These are phyloP conservation scores for Cynopterus sphinx DNA, from an alignment of 2,797 vertebrate species.

Conservation along the genomic window DNA sequence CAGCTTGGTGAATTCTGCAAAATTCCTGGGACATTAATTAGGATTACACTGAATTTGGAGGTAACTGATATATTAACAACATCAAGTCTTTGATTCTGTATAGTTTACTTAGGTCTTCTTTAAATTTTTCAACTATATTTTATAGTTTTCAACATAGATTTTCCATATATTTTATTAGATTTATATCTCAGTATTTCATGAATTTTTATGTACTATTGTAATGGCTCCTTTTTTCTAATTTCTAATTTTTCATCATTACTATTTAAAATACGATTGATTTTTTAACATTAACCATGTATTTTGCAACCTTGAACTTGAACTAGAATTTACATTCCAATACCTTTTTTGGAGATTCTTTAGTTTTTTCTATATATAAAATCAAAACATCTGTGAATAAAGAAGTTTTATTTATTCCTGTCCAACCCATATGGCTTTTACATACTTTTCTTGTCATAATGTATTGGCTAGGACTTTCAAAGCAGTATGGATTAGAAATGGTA, in stretches of 20 bases:
- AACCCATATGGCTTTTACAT: neutral
- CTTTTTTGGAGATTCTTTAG: neutral
- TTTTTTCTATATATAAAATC: neutral
- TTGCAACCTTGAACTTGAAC: neutral
- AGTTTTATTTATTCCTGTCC: neutral
- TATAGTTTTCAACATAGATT: neutral
- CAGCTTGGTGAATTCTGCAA: neutral
- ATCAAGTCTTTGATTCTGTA: neutral
- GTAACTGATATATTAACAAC: neutral
- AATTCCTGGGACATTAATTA: neutral
- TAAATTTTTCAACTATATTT: neutral
- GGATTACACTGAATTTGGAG: neutral
- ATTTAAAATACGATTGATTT: neutral
- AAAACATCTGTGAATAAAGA: neutral
- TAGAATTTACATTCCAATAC: neutral
- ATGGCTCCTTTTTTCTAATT: neutral
- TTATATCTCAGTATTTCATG: neutral
- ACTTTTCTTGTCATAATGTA: neutral
- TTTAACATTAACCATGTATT: neutral
- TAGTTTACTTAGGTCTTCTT: neutral
- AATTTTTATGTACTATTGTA: neutral
- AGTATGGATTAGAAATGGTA: neutral
- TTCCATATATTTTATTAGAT: neutral
- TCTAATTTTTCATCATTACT: neutral
- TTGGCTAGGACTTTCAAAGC: neutral